These are phyloP conservation scores for Cyphotilapia sp. DNA, from an alignment of 2,113 vertebrate genomes.

Conservation along the genomic window DNA sequence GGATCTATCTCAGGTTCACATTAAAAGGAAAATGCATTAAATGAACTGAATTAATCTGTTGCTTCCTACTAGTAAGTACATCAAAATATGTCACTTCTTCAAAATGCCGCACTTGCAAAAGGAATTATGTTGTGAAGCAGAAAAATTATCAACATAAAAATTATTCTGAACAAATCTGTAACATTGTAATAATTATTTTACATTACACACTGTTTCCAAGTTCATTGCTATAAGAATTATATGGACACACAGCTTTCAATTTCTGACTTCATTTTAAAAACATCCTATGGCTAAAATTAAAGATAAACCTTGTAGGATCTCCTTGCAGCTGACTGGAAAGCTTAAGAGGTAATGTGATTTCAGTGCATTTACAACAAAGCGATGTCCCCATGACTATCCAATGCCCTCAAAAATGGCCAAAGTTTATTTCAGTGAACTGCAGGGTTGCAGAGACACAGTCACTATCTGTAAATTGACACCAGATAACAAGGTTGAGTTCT, in stretches of 20 bases:
- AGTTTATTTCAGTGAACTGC: neutral
- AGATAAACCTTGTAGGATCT: neutral
- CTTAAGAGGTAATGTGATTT: neutral
- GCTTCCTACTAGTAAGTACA: neutral
- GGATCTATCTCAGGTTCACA: neutral
- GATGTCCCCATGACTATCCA: neutral
- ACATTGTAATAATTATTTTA: neutral
- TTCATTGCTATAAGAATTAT: neutral
- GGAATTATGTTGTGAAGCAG: neutral
- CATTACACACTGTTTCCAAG: neutral
- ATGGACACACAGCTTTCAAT: neutral
- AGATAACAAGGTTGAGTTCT: neutral
- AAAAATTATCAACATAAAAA: neutral
- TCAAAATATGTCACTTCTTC: neutral
- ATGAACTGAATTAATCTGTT: neutral
- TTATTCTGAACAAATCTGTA: neutral
- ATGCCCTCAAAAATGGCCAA: neutral
- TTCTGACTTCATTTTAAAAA: neutral
- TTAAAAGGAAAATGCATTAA: neutral
- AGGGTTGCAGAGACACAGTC: slow-evolving; percentile 16
- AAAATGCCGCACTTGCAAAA: neutral
- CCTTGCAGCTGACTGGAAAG: neutral
- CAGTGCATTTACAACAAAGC: neutral
- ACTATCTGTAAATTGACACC: slow-evolving; percentile 5
- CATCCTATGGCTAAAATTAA: neutral